Base-by-base conservation (phyloP, 2,888 invertebrate species). In the Molorchus minor region DNA sequence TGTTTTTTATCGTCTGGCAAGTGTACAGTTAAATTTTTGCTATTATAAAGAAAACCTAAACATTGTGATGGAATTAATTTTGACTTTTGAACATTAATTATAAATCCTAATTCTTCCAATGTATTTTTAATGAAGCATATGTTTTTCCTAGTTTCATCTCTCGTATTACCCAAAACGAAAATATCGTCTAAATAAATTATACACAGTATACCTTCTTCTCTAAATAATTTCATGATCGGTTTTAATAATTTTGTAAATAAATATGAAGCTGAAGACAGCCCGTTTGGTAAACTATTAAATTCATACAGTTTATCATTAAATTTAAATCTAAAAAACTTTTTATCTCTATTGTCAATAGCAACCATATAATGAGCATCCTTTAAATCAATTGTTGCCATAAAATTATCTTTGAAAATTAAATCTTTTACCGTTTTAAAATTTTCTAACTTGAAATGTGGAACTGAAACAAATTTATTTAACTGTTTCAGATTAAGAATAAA, bases 21-120 rank as follows among this genome's bases (percentile, higher is more conserved):
- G n/a, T n/a, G n/a, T n/a, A n/a, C n/a, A n/a, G n/a, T n/a, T n/a
- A n/a, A n/a, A n/a, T n/a, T n/a, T n/a, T n/a, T n/a, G n/a, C n/a
- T n/a, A n/a, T n/a, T n/a, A n/a, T n/a, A n/a, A n/a, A n/a, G n/a
- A n/a, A n/a, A n/a, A n/a, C n/a, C n/a, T n/a, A n/a, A n/a, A n/a
- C n/a, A n/a, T n/a, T n/a, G n/a, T n/a, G n/a, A n/a, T n/a, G n/a
- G n/a, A n/a, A n/a, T n/a, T n/a, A n/a, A n/a, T n/a, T n/a, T n/a
- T n/a, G 55, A 55, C 56, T 59, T 59, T 36, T 59, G 17, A 19
- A 2, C 16, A 40, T 58, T 58, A 21, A 61, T 54, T 16, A 54
- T 41, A 17, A 52, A 54, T 13, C 54, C 53, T 45, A 53, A 33
- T 15, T 40, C 12, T 53, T 53, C 21, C 29, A 61, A 45, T 12